Conservation (phyloP, 2,888 invertebrate species). For the Platycheirus albimanus region DNA sequence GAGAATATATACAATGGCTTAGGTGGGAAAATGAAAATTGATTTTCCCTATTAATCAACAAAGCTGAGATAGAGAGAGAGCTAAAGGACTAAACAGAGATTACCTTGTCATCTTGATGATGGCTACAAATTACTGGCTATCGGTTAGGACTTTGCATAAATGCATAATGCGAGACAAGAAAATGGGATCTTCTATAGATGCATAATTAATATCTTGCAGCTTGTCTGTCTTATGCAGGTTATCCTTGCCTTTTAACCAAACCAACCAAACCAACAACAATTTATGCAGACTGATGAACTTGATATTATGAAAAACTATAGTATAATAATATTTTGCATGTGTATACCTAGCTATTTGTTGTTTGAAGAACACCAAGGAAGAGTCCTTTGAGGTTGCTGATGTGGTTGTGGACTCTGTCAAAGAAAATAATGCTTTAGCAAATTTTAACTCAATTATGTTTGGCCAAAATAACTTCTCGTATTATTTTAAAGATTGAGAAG, state of each 20-base stretch:
- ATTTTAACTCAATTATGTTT: not conserved
- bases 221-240: slow-evolving; percentile 21
- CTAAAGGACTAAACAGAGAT: slow-evolving; percentile 24
- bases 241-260: not conserved
- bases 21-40: slow-evolving; percentile 45
- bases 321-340: too few relatives aligned
- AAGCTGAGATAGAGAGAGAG: slow-evolving; percentile 9
- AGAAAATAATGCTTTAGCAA: not conserved
- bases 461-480: not conserved
- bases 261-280: too few relatives aligned
- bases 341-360: not conserved
- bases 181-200: not conserved
- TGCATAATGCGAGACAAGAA: slow-evolving; percentile 27
- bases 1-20: not conserved
- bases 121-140: slow-evolving; percentile 35
- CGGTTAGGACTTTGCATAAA: slow-evolving; percentile 39
- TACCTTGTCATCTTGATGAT: slow-evolving; percentile 40
- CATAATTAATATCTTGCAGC: slow-evolving; percentile 30
- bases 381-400: too few relatives aligned
- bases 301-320: too few relatives aligned
- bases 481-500: too few relatives aligned
- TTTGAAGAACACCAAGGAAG: not conserved
- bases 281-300: too few relatives aligned
- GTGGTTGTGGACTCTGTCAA: too few relatives aligned
- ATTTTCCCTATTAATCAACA: slow-evolving; percentile 51